Percentiles rank a stretch among this genome's conserved stretches.
Evolutionary conservation across 1,140 invertebrate genomes (phyloP).

Genomic region (Aphelenchoides besseyi): DNA sequence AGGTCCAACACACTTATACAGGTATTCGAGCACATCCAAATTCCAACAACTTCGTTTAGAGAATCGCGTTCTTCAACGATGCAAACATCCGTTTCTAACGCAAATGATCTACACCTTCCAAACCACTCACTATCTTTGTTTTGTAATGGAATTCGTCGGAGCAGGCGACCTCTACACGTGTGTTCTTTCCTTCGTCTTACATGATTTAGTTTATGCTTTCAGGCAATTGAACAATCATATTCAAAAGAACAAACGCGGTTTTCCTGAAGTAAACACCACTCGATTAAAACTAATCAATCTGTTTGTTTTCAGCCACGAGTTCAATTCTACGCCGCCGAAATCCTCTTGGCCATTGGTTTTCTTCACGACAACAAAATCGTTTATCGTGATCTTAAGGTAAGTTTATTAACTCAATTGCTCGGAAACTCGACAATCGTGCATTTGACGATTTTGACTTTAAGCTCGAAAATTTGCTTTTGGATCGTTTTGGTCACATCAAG

Average conservation of each 20-base stretch:
- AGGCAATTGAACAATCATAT: conserved; percentile 70
- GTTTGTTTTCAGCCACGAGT: too few species aligned
- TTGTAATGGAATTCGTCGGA: conserved; percentile 93
- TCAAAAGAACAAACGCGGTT: conserved; percentile 99
- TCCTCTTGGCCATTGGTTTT: conserved; percentile 92
- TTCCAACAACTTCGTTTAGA: conserved; percentile 97
- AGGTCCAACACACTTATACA: conserved; percentile 89
- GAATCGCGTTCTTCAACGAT: conserved; percentile 90
- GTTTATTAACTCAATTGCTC: background rate
- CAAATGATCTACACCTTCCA: conserved; percentile 98
- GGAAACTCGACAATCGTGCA: background rate
- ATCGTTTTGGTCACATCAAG: conserved; percentile 96
- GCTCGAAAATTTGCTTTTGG: conserved; percentile 92
- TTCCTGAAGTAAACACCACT: conserved; percentile 95
- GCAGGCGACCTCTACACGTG: too few species aligned
- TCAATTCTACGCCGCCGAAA: conserved; percentile 98
- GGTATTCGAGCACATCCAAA: too few species aligned
- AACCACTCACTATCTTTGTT: conserved; percentile 92
- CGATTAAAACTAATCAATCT: too few species aligned
- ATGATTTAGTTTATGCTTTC: background rate
- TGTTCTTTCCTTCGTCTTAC: background rate
- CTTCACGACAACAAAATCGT: conserved; percentile 99
- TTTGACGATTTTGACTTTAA: conserved; percentile 81
- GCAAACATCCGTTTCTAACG: conserved; percentile 91
- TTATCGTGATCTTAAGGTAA: conserved; percentile 71